Evolutionary conservation across 2,888 invertebrate species (phyloP), one percentile per base, ranked within the genome.

Genomic region (Mamestra brassicae): DNA sequence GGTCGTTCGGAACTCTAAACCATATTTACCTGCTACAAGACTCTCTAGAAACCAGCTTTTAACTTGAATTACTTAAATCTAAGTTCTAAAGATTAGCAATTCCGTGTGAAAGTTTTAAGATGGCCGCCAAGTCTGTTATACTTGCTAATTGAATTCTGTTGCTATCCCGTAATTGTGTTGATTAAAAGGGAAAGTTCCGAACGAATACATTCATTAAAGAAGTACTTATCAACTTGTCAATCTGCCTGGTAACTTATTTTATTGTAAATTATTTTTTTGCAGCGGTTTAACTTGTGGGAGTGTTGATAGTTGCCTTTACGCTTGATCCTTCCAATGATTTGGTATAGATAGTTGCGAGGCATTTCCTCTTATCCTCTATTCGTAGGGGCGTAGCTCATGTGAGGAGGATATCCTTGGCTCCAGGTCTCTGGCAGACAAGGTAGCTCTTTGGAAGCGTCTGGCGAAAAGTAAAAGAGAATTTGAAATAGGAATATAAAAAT

Each of bases 81-180:
- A n/a, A 60, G 38, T 60, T 42, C 3, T 50, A 13, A 11, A 62
- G 68, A 68, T 73, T 55, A 55, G 58, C 57, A 63, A 74, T 62
- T 66, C 71, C 13, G 11, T 66, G 10, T 47, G 26, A 42, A 65
- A 36, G 26, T n/a, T 11, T n/a, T 4, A 64, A 74, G 57, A 71
- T 45, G 70, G 47, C 61, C 36, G 17, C 69, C 45, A 26, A 47
- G 38, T 50, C 63, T 63, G 63, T 63, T 63, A 47, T 52, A 64
- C 52, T 63, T 64, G n/a, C 52, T 70, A 74, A 74, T 74, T 70
- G 63, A 74, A 74, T 64, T 50, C 57, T 63, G 57, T 63, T 17
- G 7, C 34, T 34, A 42, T 17, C n/a, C n/a, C 2, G 52, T 63
- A 52, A 47, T 15, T 34, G 17, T 15, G n/a, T 45, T 47, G 50